Conservation (phyloP, 2,888 invertebrate species). For the Zygogramma bicolorata region DNA sequence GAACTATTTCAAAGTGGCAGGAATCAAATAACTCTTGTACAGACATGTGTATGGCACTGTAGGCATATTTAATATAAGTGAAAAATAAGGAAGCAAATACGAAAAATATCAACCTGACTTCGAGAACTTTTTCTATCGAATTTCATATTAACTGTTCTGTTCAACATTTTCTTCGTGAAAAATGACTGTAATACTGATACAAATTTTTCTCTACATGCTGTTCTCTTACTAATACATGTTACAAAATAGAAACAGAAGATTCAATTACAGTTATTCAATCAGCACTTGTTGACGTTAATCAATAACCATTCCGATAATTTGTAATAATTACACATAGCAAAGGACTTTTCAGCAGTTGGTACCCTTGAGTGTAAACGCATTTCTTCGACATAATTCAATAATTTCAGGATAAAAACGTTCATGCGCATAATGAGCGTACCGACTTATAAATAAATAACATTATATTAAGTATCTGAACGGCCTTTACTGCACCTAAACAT, state of each 20-base stretch:
- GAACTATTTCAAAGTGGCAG: too few relatives aligned
- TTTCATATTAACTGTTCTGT: too few relatives aligned
- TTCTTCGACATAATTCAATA: conserved; percentile 23
- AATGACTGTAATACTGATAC: too few relatives aligned
- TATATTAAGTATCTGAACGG: conserved; percentile 40
- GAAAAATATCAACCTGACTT: too few relatives aligned
- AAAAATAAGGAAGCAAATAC: too few relatives aligned
- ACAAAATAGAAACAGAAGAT: not conserved
- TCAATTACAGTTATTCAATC: conserved; percentile 2
- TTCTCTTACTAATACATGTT: too few relatives aligned
- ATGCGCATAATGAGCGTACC: conserved; percentile 20
- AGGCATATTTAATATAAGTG: too few relatives aligned
- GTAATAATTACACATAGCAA: conserved; percentile 22
- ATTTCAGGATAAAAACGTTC: conserved; percentile 19
- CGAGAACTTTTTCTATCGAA: too few relatives aligned
- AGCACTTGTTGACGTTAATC: not conserved
- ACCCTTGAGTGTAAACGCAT: conserved; percentile 24
- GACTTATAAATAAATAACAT: conserved; percentile 23
- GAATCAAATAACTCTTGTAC: too few relatives aligned
- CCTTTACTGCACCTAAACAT: conserved; percentile 47
- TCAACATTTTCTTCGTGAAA: too few relatives aligned
- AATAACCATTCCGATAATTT: not conserved
- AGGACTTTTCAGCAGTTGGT: conserved; percentile 22
- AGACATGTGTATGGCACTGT: too few relatives aligned
- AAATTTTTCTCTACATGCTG: too few relatives aligned